phyloP scores from a whole-genome alignment of 35 echinoderm and acorn worm genomes.

The Ptychodera flava region DNA sequence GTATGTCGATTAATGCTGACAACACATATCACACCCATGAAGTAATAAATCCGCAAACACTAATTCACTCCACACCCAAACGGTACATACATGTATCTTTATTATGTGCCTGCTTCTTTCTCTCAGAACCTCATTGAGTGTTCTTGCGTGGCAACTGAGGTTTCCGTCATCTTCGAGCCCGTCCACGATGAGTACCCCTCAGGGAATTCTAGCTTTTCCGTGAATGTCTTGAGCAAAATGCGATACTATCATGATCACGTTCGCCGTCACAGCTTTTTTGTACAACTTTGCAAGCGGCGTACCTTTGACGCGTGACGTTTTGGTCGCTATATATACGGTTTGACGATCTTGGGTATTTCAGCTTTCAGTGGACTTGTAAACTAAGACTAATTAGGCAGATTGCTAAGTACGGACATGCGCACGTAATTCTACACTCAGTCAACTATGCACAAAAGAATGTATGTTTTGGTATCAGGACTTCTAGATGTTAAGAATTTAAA shows the following conservation, averaged over 20 bases:
- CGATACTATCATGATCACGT: neutral
- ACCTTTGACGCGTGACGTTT: neutral
- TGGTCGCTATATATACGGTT: neutral
- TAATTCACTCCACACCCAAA: neutral
- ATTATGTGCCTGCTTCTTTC: neutral
- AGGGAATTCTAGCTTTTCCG: neutral
- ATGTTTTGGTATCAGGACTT: too few species aligned
- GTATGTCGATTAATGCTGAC: neutral
- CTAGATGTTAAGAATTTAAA: too few species aligned
- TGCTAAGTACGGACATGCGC: too few species aligned
- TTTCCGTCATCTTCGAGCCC: too few species aligned
- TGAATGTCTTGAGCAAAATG: neutral
- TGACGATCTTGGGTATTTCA: too few species aligned
- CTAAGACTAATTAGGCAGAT: too few species aligned
- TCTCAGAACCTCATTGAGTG: neutral
- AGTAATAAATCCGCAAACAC: neutral
- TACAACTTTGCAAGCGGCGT: neutral
- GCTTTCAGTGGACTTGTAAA: too few species aligned
- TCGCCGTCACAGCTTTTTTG: neutral
- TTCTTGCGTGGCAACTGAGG: neutral
- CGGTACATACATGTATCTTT: neutral
- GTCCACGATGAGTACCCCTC: neutral
- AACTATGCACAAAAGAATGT: too few species aligned
- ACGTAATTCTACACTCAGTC: too few species aligned
- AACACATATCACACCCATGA: neutral